Evolutionary conservation across 64 coral and sea anemone species (phyloP).

Genomic region (Pachyseris speciosa): DNA sequence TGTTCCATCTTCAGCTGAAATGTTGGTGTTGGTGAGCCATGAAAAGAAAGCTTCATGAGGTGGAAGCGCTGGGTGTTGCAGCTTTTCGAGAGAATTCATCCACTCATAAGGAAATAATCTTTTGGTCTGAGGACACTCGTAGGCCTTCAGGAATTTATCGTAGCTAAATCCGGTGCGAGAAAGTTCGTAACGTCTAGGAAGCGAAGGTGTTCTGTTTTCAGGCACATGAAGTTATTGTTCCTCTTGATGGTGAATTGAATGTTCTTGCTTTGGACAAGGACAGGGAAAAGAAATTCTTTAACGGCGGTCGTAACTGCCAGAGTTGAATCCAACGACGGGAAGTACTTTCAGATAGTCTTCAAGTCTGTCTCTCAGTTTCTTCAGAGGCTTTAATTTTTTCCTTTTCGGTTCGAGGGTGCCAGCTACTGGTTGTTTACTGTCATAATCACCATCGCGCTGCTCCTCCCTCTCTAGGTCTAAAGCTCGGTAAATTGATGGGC

Average conservation of each 20-base stretch:
- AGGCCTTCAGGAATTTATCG: slow-evolving; percentile 28
- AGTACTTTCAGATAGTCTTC: background rate
- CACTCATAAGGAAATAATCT: slow-evolving; percentile 19
- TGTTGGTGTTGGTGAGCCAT: background rate
- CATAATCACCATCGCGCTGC: background rate
- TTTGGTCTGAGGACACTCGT: too few species aligned
- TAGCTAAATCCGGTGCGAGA: slow-evolving; percentile 34
- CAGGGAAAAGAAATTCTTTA: too few species aligned
- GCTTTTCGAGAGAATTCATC: slow-evolving; percentile 8
- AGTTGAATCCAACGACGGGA: slow-evolving; percentile 21
- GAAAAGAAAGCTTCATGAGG: background rate
- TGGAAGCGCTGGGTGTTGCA: background rate
- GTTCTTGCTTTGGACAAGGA: too few species aligned
- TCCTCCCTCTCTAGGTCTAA: background rate
- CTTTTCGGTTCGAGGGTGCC: background rate
- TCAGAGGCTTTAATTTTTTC: background rate
- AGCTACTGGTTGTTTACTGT: too few species aligned
- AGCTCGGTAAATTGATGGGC: background rate
- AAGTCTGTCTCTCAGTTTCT: slow-evolving; percentile 1
- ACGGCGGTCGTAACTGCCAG: too few species aligned
- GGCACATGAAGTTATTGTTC: slow-evolving; percentile 19
- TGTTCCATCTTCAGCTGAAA: background rate
- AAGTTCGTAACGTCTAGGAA: too few species aligned
- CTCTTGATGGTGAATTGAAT: slow-evolving; percentile 20
- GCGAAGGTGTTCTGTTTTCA: slow-evolving; percentile 19